Conservation (phyloP, 2,888 invertebrate genomes). For the Drosophila kambysellisi region DNA sequence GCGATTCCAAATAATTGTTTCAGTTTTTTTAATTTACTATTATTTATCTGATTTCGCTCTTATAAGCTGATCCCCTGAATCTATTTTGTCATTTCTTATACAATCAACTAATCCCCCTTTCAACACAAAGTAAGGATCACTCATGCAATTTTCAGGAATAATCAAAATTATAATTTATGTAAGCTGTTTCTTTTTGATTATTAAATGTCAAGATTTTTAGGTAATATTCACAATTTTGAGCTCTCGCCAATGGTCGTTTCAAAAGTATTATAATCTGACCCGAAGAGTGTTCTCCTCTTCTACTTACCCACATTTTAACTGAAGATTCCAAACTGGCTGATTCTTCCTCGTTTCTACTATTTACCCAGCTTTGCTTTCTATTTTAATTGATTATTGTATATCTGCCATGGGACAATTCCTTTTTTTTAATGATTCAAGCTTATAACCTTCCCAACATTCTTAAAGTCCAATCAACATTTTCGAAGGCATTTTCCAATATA, state of each 20-base stretch:
- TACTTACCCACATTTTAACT: too few relatives aligned
- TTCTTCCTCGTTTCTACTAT: too few relatives aligned
- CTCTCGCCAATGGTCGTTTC: too few relatives aligned
- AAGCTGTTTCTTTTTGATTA: neutral
- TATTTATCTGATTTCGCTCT: neutral
- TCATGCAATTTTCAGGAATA: neutral
- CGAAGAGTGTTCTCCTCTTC: too few relatives aligned
- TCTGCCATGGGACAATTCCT: neutral
- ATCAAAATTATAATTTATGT: neutral
- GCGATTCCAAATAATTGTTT: neutral
- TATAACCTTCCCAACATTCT: neutral
- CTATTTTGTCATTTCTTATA: neutral
- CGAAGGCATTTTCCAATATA: conserved; percentile 25
- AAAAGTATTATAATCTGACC: too few relatives aligned
- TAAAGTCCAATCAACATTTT: neutral
- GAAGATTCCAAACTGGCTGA: neutral
- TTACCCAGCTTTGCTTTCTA: neutral
- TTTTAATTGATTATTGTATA: neutral
- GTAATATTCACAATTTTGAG: too few relatives aligned
- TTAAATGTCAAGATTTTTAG: neutral
- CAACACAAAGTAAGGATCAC: neutral
- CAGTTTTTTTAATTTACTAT: neutral
- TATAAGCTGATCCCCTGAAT: neutral
- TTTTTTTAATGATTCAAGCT: neutral
- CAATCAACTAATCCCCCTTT: neutral